A percentile compares a stretch with the other conserved stretches of the same genome.
These are phyloP conservation scores for Ceratina japonica DNA, from an alignment of 1,140 invertebrate genomes.

Conservation along the genomic window DNA sequence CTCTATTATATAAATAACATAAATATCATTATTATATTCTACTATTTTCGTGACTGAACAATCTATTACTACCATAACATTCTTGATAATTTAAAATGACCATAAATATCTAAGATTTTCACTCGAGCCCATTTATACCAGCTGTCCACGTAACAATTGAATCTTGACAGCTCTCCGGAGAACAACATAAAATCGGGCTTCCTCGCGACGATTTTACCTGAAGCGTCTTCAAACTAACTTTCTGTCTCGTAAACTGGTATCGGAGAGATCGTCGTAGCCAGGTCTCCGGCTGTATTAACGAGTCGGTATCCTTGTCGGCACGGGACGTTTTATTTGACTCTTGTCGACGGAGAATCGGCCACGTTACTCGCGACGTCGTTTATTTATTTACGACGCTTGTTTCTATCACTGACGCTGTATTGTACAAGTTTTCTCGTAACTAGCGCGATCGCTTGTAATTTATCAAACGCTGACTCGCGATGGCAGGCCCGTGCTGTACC, in stretches of 20 bases:
- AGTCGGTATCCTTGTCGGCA: constrained; percentile 36
- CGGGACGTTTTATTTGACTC: constrained; percentile 55
- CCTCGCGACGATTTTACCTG: constrained; percentile 29
- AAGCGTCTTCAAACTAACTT: constrained; percentile 28
- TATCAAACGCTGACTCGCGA: constrained; percentile 9
- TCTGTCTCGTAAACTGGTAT: constrained; percentile 23
- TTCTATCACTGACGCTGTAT: constrained; percentile 14
- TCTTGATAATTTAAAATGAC: neutral
- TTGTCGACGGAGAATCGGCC: neutral
- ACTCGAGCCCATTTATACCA: neutral
- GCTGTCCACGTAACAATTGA: neutral
- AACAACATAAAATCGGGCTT: neutral
- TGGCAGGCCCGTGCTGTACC: neutral
- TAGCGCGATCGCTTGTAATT: constrained; percentile 2
- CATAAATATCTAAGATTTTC: constrained; percentile 3
- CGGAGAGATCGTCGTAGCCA: constrained; percentile 16
- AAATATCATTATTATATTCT: no score
- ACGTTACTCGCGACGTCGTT: constrained; percentile 46
- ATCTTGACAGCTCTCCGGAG: neutral
- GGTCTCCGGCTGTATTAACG: constrained; percentile 33
- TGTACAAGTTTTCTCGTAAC: constrained; percentile 10
- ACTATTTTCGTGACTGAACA: neutral
- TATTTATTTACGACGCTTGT: constrained; percentile 47
- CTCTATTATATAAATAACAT: no score
- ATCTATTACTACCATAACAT: neutral